Evolutionary conservation across 2,888 invertebrate genomes (phyloP), one percentile per base, ranked within the genome.

Genomic region (Phengaris arion): DNA sequence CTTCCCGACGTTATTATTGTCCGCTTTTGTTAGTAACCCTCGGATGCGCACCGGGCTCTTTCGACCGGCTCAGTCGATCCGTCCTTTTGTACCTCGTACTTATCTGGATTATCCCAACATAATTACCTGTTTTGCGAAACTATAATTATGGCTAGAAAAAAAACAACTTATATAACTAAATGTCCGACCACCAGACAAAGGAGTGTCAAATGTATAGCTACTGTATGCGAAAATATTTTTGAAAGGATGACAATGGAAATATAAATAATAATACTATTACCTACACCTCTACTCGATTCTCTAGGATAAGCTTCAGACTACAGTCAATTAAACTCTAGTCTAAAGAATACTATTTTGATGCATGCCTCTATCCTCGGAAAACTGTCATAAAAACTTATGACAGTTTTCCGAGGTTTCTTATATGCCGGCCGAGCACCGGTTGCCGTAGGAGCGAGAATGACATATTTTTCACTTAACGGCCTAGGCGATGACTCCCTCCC

Each of bases 81-180:
- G 80, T 75, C 74, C 85, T 78, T 84, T 92, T 91, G 92, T 92
- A 82, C 87, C 75, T 79, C 79, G 79, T 85, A 85, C 87, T 90
- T 89, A 89, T 86, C 77, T 77, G 86, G 93, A 92, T 93, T 89
- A 93, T 91, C 89, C 86, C 82, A 78, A 82, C 79, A 79, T 92
- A 91, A 92, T 93, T 92, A 92, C 89, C 93, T 91, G 91, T 90
- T 92, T 90, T 87, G 84, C 85, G 85, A 91, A 87, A 84, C 84
- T 84, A 82, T 88, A 91, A 91, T 90, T 88, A 89, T 82, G 80
- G 74, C 55, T 59, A 78, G 82, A 87, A 88, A 88, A 22, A 22
- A 89, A 86, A 83, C 80, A 85, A 84, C 83, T 85, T 86, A 84
- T 81, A 83, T 85, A 81, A 86, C 83, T 82, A 79, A 87, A 82